These are phyloP conservation scores for Drosophila melanocephala DNA, from an alignment of 2,888 invertebrate genomes.

Conservation along the genomic window DNA sequence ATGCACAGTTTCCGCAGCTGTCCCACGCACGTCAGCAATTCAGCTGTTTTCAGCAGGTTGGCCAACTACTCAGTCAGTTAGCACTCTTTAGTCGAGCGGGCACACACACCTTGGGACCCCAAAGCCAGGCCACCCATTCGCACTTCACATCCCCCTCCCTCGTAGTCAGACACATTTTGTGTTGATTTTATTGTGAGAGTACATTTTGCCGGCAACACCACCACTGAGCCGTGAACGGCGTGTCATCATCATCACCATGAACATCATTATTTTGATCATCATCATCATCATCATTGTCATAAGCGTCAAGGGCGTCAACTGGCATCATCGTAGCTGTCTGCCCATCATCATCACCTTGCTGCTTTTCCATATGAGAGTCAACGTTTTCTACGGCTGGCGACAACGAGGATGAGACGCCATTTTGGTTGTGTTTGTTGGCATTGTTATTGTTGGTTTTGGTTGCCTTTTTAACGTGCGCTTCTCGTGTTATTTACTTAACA, in stretches of 20 bases:
- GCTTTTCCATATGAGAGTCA: slow-evolving; percentile 46
- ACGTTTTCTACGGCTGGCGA: slow-evolving; percentile 19
- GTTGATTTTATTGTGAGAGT: slow-evolving; percentile 72
- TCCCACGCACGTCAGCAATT: slow-evolving; percentile 13
- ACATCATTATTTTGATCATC: slow-evolving; percentile 22
- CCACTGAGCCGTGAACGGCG: slow-evolving; percentile 63
- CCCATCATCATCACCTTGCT: slow-evolving; percentile 38
- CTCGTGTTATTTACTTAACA: slow-evolving; percentile 80
- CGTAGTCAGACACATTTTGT: slow-evolving; percentile 42
- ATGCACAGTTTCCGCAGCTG: slow-evolving; percentile 34
- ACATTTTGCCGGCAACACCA: slow-evolving; percentile 47
- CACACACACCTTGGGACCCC: slow-evolving; percentile 36
- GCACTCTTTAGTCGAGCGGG: slow-evolving; percentile 5
- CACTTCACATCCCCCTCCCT: neutral
- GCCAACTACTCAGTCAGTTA: slow-evolving; percentile 1
- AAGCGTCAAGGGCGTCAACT: slow-evolving; percentile 10
- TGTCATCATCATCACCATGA: slow-evolving; percentile 49
- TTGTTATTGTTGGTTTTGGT: slow-evolving; percentile 46
- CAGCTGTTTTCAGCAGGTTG: slow-evolving; percentile 5
- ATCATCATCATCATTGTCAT: slow-evolving; percentile 20
- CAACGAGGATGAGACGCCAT: slow-evolving; percentile 34
- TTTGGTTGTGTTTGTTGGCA: slow-evolving; percentile 35
- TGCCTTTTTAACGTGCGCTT: slow-evolving; percentile 68
- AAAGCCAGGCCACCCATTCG: slow-evolving; percentile 1
- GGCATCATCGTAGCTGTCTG: slow-evolving; percentile 33